Evolutionary conservation across 2,113 vertebrate genomes (phyloP), one percentile per base, ranked within the genome.

Genomic region (Phasianus colchicus): DNA sequence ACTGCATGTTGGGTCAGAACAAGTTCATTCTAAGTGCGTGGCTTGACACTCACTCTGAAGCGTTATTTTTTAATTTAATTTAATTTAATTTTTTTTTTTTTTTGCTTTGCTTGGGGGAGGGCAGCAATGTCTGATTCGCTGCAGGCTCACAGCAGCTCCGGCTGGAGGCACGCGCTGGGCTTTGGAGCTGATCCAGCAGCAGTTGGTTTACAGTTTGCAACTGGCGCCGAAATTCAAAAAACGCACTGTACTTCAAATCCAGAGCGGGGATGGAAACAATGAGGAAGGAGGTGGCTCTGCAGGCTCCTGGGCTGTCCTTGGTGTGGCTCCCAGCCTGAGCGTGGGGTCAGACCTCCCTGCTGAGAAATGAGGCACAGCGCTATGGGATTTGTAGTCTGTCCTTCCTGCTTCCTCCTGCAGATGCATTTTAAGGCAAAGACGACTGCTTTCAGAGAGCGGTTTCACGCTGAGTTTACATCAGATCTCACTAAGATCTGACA

Each of bases 201-300:
- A 13, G 83, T 74, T 91, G 47, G 61, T 27, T 70, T 64, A 32
- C 73, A 50, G 78, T 80, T 57, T 27, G 45, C 60, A 67, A 5
- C 57, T 8, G 91, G 96, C 95, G 96, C 96, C 95, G 94, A 96
- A 95, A 96, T 97, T 97, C 91, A 96, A 97, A 97, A 54, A 21
- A 58, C 52, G 96, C 95, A 2, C n/a, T 1, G 20, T 1, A 2
- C 38, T 34, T 72, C 77, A 40, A 43, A 73, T 18, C 45, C 47
- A 6, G 13, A 29, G 57, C 4, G 1, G 48, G 34, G 40, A 7
- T 2, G 71, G 1, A 14, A 57, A 93, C 86, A 64, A 83, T 20
- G 92, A 13, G 69, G 60, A 6, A 20, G 67, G 25, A 43, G 65
- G 84, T 10, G 77, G 57, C 79, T 3, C 36, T 30, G 2, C 16